Evolutionary conservation across 2,113 vertebrate genomes (phyloP), one percentile per base, ranked within the genome.

Genomic region (Taxidea taxus): DNA sequence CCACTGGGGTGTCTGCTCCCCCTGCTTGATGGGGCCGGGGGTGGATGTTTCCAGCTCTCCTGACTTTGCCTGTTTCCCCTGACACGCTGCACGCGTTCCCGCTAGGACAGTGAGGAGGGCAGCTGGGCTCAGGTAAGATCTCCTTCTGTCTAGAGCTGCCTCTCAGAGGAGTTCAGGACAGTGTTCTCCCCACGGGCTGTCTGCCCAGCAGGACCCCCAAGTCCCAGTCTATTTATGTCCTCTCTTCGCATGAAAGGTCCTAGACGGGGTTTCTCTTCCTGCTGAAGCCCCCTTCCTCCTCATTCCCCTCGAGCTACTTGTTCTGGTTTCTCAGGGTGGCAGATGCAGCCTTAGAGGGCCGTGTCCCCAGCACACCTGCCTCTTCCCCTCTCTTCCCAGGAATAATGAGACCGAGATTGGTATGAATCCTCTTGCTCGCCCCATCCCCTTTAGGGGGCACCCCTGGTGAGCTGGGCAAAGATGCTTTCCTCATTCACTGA

Each of bases 111-210:
- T 98, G 99, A 99, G 98, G 99, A 99, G 98, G 99, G 99, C 98
- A 99, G 99, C 99, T 99, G 99, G 99, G 99, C 99, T 90, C 99
- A 99, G 99, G 99, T 99, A 99, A 99, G 99, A 97, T 68, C 82
- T 56, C n/a, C 58, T 54, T 16, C 72, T 27, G 37, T 13, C n/a
- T 10, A 56, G 82, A 47, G 54, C 21, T 27, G 66, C 0, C 16
- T 31, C 54, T 37, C 51, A 64, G 31, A 64, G 31, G 44, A n/a
- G n/a, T 44, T 54, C n/a, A 47, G 90, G 58, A 9, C 31, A 10
- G 37, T 6, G 1, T 29, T 47, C 25, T 37, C 82, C 78, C 25
- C 6, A 2, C 16, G 47, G 75, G 16, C 34, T 27, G 42, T n/a
- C n/a, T 78, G 72, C 66, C 58, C 18, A 4, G 7, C 31, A 39